Evolutionary conservation across 1,140 invertebrate genomes (phyloP).

Genomic region (Dufourea novaeangliae): DNA sequence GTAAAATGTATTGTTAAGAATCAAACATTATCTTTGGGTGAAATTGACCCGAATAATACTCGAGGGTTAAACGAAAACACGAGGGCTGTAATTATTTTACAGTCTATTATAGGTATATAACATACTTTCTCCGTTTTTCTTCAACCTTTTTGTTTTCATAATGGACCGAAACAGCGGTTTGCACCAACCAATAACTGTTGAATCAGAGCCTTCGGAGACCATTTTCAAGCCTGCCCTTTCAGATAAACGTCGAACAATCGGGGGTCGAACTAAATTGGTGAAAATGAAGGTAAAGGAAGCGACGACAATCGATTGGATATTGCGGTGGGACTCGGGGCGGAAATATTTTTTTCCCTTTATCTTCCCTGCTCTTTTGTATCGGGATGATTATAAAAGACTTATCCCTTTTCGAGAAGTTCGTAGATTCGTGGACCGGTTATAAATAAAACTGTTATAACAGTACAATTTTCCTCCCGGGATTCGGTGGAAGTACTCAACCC

Average conservation of each 20-base stretch:
- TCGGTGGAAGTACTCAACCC: neutral
- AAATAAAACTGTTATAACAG: constrained; percentile 19
- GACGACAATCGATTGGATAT: neutral
- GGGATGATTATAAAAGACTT: neutral
- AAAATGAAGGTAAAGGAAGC: neutral
- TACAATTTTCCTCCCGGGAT: constrained; percentile 26
- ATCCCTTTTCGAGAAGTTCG: neutral
- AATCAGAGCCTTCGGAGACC: neutral
- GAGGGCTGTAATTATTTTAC: too few relatives aligned
- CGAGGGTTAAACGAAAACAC: too few relatives aligned
- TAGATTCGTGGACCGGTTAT: neutral
- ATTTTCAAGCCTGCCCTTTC: neutral
- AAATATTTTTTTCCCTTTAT: neutral
- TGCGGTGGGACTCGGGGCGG: neutral
- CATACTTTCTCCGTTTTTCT: too few relatives aligned
- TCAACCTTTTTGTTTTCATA: too few relatives aligned
- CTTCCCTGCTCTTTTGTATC: neutral
- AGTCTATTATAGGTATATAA: too few relatives aligned
- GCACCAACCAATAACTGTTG: too few relatives aligned
- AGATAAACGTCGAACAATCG: neutral
- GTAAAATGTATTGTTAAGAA: too few relatives aligned
- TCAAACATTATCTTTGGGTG: too few relatives aligned
- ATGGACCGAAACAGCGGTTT: too few relatives aligned
- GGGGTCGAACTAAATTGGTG: neutral
- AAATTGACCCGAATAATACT: too few relatives aligned